Evolutionary conservation across 2,113 vertebrate species (phyloP).

Genomic region (Coryphaenoides rupestris): DNA sequence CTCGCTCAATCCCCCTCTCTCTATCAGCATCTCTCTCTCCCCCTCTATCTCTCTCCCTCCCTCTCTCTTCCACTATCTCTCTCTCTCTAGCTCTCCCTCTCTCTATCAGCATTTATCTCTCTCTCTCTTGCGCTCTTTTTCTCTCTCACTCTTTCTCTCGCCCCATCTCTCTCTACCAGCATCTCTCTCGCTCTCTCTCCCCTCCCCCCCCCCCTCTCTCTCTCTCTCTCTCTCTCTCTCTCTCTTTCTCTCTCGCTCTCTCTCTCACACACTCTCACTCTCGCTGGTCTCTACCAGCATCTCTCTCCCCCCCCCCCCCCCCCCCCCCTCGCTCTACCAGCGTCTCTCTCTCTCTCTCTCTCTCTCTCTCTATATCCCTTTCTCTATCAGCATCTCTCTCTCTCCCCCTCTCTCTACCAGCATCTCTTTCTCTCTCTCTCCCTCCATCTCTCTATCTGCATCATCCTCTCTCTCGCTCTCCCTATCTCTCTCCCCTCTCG

Average conservation of each 20-base stretch:
- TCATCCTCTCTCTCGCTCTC: constrained; percentile 17
- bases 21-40: background rate
- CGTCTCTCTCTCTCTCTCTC: no score
- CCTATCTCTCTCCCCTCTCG: background rate
- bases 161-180: constrained; percentile 21
- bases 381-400: no score
- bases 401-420: constrained; percentile 36
- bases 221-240: constrained; percentile 34
- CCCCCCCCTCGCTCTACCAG: no score
- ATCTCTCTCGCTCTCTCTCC: constrained; percentile 20
- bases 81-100: constrained; percentile 39
- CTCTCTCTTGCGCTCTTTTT: constrained; percentile 18
- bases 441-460: constrained; percentile 23
- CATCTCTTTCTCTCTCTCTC: constrained; percentile 16
- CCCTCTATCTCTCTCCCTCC: constrained; percentile 3
- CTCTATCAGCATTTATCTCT: no score
- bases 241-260: constrained; percentile 16
- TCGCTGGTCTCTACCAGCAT: constrained; percentile 26
- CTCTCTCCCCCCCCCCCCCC: constrained; percentile 15
- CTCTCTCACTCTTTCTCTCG: constrained; percentile 36
- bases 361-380: no score
- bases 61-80: constrained; percentile 18
- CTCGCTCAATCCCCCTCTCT: background rate
- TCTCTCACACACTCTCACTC: constrained; percentile 34
- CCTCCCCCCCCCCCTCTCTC: constrained; percentile 24